Base-by-base conservation (phyloP, 2,888 invertebrate species). In the Meloe dianella region DNA sequence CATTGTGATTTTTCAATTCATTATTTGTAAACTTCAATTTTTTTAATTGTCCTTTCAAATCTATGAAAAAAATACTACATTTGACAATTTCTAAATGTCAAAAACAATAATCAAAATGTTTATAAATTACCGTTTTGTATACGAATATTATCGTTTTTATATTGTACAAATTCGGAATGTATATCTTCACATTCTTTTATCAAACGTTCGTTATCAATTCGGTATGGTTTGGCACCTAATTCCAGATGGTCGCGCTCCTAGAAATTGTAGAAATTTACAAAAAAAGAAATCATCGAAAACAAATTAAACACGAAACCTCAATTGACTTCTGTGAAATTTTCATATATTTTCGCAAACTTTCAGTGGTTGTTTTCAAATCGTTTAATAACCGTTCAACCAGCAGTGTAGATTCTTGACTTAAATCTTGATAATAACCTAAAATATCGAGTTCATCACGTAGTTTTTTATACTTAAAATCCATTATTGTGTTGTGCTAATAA, bases 361-460 rank as follows among this genome's bases (percentile, higher is more conserved):
- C 91, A n/a, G 95, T 96, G 9, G 95, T 95, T 81, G 93, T 92
- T 68, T 95, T 86, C 66, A 96, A 87, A 84, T 97, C 96, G 57
- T 90, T 90, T 63, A 96, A 85, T 66, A 97, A 82, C 78, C 89
- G 90, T 83, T 93, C 92, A 72, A 95, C 93, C 71, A 97, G 84
- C 41, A 93, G 91, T 51, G 95, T 86, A 57, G 92, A 90, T 70
- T 95, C 93, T 14, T 91, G 82, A 0, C 91, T 90, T 70, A 96
- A 85, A 1, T 89, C 85, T 78, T 94, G 92, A 57, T 87, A 88
- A 80, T 95, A 96, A 1, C 96, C 96, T 70, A 96, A 86, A 68
- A 90, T 89, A 83, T 96, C 92, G 47, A 96, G 86, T 79, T 94
- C 91, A 70, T 89, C 87, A 61, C 94, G 88, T 60, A 83, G 63